Conservation (phyloP, 2,888 invertebrate genomes). For the Rhagophthalmus giganteus region DNA sequence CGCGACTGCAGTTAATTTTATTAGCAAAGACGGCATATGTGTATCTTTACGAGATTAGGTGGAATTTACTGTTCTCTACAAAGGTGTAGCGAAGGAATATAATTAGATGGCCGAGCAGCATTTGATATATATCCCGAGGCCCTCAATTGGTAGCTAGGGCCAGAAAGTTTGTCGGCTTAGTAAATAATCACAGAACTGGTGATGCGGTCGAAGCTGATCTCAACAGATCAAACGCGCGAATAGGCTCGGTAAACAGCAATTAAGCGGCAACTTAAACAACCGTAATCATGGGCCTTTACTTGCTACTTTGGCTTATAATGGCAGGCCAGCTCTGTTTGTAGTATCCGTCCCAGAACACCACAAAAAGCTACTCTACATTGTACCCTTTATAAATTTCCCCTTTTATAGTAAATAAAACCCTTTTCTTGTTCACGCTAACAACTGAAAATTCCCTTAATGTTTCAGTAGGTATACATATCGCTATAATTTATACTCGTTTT, state of each 20-base stretch:
- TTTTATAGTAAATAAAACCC: conserved; percentile 19
- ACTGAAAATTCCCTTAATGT: too few species aligned
- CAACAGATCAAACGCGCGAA: conserved; percentile 56
- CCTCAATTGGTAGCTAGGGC: conserved; percentile 53
- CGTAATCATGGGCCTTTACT: conserved; percentile 55
- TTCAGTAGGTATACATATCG: too few species aligned
- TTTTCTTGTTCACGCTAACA: neutral
- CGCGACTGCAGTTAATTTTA: neutral
- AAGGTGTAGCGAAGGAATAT: conserved; percentile 44
- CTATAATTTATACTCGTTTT: too few species aligned
- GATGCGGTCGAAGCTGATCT: conserved; percentile 50
- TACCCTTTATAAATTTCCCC: conserved; percentile 27
- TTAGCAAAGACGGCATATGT: neutral
- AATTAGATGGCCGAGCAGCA: conserved; percentile 49
- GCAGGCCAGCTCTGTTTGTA: conserved; percentile 51
- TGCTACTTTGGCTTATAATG: conserved; percentile 56
- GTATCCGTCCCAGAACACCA: conserved; percentile 36
- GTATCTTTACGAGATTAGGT: conserved; percentile 8
- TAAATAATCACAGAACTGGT: conserved; percentile 55
- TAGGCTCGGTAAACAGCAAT: conserved; percentile 56
- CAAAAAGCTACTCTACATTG: conserved; percentile 30
- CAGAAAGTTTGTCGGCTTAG: conserved; percentile 51
- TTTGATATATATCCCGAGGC: conserved; percentile 53
- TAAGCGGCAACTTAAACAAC: conserved; percentile 56
- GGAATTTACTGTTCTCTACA: conserved; percentile 34